A percentile compares a stretch with the other conserved stretches of the same genome.
phyloP scores from a whole-genome alignment of 2,113 vertebrate species.

The Hiodon alosoides region DNA sequence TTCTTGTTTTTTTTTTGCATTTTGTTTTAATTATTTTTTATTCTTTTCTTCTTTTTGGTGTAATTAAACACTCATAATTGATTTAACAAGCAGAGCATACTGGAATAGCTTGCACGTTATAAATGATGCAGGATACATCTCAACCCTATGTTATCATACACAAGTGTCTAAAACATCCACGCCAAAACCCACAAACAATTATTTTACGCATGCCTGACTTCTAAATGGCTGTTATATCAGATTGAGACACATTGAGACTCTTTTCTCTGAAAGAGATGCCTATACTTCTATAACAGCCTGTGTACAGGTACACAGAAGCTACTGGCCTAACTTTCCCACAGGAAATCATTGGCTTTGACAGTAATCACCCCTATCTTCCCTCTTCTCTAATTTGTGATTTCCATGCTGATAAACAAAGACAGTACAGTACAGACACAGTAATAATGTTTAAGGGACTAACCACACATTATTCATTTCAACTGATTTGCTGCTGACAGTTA shows the following conservation, averaged over 20 bases:
- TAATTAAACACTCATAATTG: too few relatives aligned
- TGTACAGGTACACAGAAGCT: not conserved
- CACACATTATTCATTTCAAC: not conserved
- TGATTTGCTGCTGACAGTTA: not conserved
- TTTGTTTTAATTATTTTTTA: too few relatives aligned
- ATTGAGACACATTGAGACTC: not conserved
- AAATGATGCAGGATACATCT: not conserved
- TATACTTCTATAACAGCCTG: too few relatives aligned
- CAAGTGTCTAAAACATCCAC: too few relatives aligned
- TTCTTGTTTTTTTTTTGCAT: too few relatives aligned
- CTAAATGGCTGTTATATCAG: constrained; percentile 3
- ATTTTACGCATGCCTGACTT: not conserved
- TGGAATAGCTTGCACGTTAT: not conserved
- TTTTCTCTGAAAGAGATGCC: constrained; percentile 1
- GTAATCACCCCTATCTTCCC: constrained; percentile 18
- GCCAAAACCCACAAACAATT: not conserved
- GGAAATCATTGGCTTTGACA: constrained; percentile 6
- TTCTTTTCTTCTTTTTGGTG: too few relatives aligned
- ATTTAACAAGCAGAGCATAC: too few relatives aligned
- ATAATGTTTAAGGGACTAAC: not conserved
- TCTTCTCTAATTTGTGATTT: constrained; percentile 6
- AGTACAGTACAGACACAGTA: not conserved
- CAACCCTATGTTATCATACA: too few relatives aligned
- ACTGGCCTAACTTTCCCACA: constrained; percentile 17
- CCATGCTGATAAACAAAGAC: constrained; percentile 9